Percentiles rank a stretch among this genome's conserved stretches.
Conservation (phyloP, 2,888 invertebrate species). For the Orchestes rusci region DNA sequence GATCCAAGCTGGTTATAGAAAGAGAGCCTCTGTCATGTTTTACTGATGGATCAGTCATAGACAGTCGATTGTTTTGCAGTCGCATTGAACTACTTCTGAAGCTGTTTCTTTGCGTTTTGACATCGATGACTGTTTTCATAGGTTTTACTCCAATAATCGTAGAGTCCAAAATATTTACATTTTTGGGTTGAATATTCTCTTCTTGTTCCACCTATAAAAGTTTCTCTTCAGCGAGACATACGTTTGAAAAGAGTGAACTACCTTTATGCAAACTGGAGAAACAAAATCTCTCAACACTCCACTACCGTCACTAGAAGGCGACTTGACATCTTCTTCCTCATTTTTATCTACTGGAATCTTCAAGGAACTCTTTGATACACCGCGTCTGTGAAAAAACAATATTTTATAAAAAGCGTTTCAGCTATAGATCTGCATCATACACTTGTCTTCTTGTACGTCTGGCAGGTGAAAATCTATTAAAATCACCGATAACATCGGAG, state of each 20-base stretch:
- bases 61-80: no score
- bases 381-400: constrained; percentile 7
- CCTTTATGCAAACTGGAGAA: constrained; percentile 15
- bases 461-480: constrained; percentile 76
- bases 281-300: constrained; percentile 10
- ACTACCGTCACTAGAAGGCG: background rate
- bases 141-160: no score
- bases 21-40: no score
- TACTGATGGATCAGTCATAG: constrained; percentile 1
- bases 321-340: background rate
- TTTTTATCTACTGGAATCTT: constrained; percentile 3
- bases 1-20: constrained; percentile 7
- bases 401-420: background rate
- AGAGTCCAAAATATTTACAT: no score
- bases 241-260: no score
- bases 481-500: constrained; percentile 58
- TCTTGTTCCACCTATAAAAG: no score
- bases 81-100: no score
- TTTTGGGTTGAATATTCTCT: no score
- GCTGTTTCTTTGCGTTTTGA: no score
- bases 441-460: constrained; percentile 70
- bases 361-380: constrained; percentile 9
- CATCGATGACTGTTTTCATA: no score
- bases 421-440: constrained; percentile 2
- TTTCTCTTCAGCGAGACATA: no score